Conservation (phyloP, 2,888 invertebrate species). For the Cactoblastis cactorum region DNA sequence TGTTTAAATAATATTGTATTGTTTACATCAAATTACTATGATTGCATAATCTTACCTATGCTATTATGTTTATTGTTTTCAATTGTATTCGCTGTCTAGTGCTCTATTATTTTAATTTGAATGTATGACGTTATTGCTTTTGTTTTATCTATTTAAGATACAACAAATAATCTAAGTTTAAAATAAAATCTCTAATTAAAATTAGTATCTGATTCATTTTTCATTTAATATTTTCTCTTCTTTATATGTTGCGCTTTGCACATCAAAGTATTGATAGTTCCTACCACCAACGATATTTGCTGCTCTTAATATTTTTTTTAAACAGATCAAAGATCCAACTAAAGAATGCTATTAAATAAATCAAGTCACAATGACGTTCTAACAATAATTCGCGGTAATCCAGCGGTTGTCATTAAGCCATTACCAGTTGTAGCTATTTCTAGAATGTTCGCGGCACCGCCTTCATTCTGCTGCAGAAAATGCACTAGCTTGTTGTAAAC, state of each 20-base stretch:
- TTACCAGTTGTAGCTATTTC: conserved; percentile 8
- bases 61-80: background rate
- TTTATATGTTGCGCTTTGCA: no score
- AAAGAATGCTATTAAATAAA: conserved; percentile 7
- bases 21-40: background rate
- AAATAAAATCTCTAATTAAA: no score
- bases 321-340: background rate
- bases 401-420: conserved; percentile 8
- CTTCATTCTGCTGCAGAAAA: conserved; percentile 11
- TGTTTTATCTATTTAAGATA: no score
- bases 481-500: conserved; percentile 9
- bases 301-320: background rate
- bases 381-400: background rate
- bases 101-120: no score
- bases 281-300: no score
- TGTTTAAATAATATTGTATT: background rate
- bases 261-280: no score
- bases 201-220: no score
- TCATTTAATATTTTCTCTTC: no score
- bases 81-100: background rate
- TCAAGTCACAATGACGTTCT: background rate
- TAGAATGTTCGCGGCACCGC: conserved; percentile 10
- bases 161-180: no score
- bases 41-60: background rate
- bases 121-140: no score